Evolutionary conservation across 2,888 invertebrate genomes (phyloP), one percentile per base, ranked within the genome.

Genomic region (Iphiclides podalirius): DNA sequence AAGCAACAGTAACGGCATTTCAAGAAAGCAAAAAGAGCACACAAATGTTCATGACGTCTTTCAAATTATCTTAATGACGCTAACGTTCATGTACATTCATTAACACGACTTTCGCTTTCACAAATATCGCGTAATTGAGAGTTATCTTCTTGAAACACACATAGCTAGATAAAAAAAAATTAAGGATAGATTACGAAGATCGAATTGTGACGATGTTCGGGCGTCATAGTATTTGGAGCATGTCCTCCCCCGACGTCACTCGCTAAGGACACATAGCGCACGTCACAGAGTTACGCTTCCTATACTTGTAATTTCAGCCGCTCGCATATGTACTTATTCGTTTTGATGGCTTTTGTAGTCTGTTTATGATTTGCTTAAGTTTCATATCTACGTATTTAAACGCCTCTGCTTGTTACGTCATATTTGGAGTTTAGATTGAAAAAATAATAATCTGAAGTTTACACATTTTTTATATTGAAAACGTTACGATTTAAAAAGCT

Each of bases 191-290:
- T 20, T 9, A 13, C 4, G 11, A 4, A 15, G 7, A 26, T 39
- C 17, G 17, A 6, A 11, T 33, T 26, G 34, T 38, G 34, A 15
- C 38, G 41, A 16, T 6, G 17, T 1, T 20, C 33, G 4, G 31
- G 11, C 38, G 50, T 50, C 28, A 50, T n/a, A 49, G 45, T 52
- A 52, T 53, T 36, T 53, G 44, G 50, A 58, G 33, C 47, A 53
- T 52, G 55, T 60, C 69, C 74, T n/a, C n/a, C 71, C 75, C 52
- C 56, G 68, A 64, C 73, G 74, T 76, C 75, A 75, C 53, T 17
- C 52, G 31, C 23, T 57, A 60, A 60, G 60, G 63, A 61, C 58
- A 43, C 17, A 34, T n/a, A 8, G 17, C 6, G 51, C 36, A 57
- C 62, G 69, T 70, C 66, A 64, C 41, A 26, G 6, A 23, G 54